These are phyloP conservation scores for Rhabdomys dilectus DNA, from an alignment of 2,113 vertebrate genomes.

Conservation along the genomic window DNA sequence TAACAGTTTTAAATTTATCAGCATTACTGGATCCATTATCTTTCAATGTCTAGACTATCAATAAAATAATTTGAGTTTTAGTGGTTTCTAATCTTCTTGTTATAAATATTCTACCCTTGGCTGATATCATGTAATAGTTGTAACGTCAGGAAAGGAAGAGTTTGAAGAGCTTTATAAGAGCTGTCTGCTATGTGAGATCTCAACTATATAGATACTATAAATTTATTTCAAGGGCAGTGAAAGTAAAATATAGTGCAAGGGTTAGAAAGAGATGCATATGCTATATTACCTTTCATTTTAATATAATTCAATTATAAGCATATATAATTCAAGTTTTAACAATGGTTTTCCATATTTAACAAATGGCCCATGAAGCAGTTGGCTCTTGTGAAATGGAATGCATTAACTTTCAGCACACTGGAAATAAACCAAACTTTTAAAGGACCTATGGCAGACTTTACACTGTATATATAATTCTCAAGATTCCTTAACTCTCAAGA, in stretches of 20 bases:
- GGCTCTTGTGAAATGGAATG: background rate
- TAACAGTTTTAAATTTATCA: background rate
- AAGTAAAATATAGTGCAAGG: background rate
- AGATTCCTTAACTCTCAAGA: conserved; percentile 1
- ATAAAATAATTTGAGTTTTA: background rate
- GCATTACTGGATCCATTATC: background rate
- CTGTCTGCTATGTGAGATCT: background rate
- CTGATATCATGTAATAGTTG: background rate
- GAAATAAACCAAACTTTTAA: conserved; percentile 31
- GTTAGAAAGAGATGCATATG: background rate
- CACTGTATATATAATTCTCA: background rate
- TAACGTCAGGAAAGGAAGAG: background rate
- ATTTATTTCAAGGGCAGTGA: background rate
- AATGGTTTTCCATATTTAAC: conserved; percentile 22
- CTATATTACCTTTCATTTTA: background rate
- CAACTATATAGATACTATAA: background rate
- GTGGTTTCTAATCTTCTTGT: background rate
- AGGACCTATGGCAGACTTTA: background rate
- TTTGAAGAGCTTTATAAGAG: background rate
- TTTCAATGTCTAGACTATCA: conserved; percentile 3
- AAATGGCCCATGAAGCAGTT: background rate
- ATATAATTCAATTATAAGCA: conserved; percentile 30
- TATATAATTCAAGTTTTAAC: background rate
- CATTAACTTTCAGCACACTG: background rate
- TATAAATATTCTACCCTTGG: background rate